phyloP scores from a whole-genome alignment of 2,888 invertebrate genomes.

The Strigamia maritima region DNA sequence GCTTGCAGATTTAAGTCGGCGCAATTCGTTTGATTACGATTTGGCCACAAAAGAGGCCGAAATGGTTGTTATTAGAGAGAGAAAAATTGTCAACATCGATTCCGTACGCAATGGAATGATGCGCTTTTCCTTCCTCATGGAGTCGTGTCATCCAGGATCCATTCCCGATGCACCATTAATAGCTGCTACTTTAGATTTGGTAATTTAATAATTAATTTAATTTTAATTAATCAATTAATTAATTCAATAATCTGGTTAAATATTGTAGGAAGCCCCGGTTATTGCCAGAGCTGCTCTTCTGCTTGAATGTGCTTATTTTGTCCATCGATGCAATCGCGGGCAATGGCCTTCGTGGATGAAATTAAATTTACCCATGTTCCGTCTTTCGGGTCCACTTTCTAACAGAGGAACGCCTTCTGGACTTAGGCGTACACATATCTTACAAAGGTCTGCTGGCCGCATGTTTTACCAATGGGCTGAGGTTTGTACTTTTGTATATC shows the following conservation, averaged over 20 bases:
- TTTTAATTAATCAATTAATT: slow-evolving; percentile 19
- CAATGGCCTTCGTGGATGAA: slow-evolving; percentile 99
- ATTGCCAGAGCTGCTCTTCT: slow-evolving; percentile 86
- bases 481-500: slow-evolving; percentile 54
- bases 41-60: slow-evolving; percentile 79
- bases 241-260: too few species aligned
- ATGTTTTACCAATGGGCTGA: slow-evolving; percentile 98
- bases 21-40: slow-evolving; percentile 77
- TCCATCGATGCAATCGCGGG: slow-evolving; percentile 95
- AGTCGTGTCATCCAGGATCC: slow-evolving; percentile 92
- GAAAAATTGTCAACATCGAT: slow-evolving; percentile 73
- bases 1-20: slow-evolving; percentile 66
- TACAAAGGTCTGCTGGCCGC: slow-evolving; percentile 89
- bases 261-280: slow-evolving; percentile 88
- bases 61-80: slow-evolving; percentile 80
- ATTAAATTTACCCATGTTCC: slow-evolving; percentile 71
- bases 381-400: slow-evolving; percentile 65
- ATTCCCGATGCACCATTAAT: slow-evolving; percentile 95
- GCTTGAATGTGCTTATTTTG: slow-evolving; percentile 92
- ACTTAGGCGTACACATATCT: slow-evolving; percentile 63
- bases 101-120: slow-evolving; percentile 83
- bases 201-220: background rate
- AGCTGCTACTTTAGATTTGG: slow-evolving; percentile 85
- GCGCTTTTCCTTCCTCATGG: slow-evolving; percentile 84
- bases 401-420: slow-evolving; percentile 57